Evolutionary conservation across 2,113 vertebrate species (phyloP), one percentile per base, ranked within the genome.

Genomic region (Trematocara unimaculatum): DNA sequence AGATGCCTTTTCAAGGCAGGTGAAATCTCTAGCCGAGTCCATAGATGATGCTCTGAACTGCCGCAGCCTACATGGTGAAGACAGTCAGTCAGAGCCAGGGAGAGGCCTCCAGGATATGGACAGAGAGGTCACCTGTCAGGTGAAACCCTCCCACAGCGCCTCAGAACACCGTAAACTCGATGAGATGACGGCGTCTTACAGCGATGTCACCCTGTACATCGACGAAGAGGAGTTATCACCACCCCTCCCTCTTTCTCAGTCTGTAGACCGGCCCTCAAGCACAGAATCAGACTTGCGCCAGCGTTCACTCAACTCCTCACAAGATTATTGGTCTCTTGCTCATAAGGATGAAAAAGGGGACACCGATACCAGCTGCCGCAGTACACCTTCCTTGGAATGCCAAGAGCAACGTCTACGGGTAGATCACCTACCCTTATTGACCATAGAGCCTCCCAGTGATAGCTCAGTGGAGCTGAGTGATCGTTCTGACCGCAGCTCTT

Each of bases 11-110:
- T 99, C 98, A 8, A 96, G 98, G 89, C 98, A 99, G 88, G 98
- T 99, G 54, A 99, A 99, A 85, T 99, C 98, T 4, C 96, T 99
- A 82, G 98, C 98, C 0, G 98, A 99, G 90, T 99, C 98, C 47
- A 99, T 99, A 4, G 98, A 99, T 1, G 98, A 99, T 4, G 98
- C 98, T 0, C 95, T 99, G 54, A 99, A 99, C 86, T 99, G 98
- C 87, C 98, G 98, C 62, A 98, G 98, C 54, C 94, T 99, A 5
- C 98, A 98, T 1, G 93, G 97, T 0, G 98, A 99, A 2, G 98
- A 98, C 42, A 94, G 94, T 4, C 97, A 96, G 5, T 86, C 96
- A 0, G 97, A 98, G 64, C 82, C 93, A 1, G 94, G 84, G 4
- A 93, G 97, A 88, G 89, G 95, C 26, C 94, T 85, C 56, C 84